Evolutionary conservation across 2,113 vertebrate genomes (phyloP), one percentile per base, ranked within the genome.

Genomic region (Antechinus flavipes): DNA sequence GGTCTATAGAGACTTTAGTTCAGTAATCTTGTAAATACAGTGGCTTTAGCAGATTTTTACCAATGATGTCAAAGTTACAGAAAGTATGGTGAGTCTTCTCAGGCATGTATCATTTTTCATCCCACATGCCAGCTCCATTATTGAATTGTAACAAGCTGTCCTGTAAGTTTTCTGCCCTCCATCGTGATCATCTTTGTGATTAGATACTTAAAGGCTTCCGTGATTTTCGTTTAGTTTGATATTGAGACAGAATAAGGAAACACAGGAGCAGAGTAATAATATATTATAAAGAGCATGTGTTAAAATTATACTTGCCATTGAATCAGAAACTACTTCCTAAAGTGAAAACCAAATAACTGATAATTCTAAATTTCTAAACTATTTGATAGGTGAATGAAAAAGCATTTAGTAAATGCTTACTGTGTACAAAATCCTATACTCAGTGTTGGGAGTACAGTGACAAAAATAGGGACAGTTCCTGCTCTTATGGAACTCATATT

Each of bases 1-100:
- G 96, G 94, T 94, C 96, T 97, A 97, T 61, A 95, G 97, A 98
- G 97, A 97, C 94, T 91, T 91, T 95, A 97, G 93, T 46, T 97
- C 90, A 95, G 97, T 98, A 98, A 98, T 98, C 97, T 97, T 96
- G 97, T 97, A 98, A 98, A 98, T 97, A 98, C 95, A 96, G 93
- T 97, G 96, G 97, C 97, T 98, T 97, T 96, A 97, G 94, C 92
- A 97, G 95, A 97, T 98, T 98, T 97, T 97, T 95, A 97, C 97
- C 97, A 98, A 98, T 97, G 94, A 96, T 96, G 95, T 95, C 94
- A 95, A 90, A 95, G 91, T 95, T 98, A 95, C 91, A 94, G 11
- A 91, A 97, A 93, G 93, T 95, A 95, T 92, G 91, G 76, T 35
- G 89, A 27, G 25, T 22, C 49, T 92, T 50, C 58, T 94, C 93